Evolutionary conservation across 2,797 vertebrate genomes (phyloP).

Genomic region (Eulemur coronatus): DNA sequence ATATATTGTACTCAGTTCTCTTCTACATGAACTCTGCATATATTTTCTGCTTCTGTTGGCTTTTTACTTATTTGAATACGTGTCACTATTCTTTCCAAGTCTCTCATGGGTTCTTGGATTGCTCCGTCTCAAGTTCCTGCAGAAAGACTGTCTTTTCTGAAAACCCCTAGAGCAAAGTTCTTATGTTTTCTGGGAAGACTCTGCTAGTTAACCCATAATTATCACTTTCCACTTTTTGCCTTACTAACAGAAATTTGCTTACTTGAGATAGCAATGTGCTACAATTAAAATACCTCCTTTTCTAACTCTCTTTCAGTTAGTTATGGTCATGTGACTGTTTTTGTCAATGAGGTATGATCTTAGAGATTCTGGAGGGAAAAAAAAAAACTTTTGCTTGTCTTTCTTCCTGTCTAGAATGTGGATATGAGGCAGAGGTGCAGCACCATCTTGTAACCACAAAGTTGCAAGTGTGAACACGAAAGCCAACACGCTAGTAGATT

Average conservation of each 20-base stretch:
- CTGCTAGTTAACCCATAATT: background rate
- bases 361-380: background rate
- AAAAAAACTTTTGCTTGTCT: background rate
- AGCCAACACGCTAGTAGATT: background rate
- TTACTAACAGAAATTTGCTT: background rate
- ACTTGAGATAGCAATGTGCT: background rate
- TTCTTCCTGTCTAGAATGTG: background rate
- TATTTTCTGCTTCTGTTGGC: background rate
- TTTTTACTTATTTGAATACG: background rate
- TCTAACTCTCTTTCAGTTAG: background rate
- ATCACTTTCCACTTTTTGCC: background rate
- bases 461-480: background rate
- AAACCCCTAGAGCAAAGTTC: background rate
- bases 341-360: background rate
- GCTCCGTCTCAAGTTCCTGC: background rate
- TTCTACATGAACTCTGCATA: background rate
- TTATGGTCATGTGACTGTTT: background rate
- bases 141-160: background rate
- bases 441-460: background rate
- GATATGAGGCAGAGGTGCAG: background rate
- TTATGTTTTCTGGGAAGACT: background rate
- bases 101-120: too few relatives aligned
- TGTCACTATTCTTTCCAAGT: background rate
- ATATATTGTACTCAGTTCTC: background rate
- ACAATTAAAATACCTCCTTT: background rate